Base-by-base conservation (phyloP, 30 jellyfish, hydroid and myxozoan genomes). In the Cassiopea xamachana region DNA sequence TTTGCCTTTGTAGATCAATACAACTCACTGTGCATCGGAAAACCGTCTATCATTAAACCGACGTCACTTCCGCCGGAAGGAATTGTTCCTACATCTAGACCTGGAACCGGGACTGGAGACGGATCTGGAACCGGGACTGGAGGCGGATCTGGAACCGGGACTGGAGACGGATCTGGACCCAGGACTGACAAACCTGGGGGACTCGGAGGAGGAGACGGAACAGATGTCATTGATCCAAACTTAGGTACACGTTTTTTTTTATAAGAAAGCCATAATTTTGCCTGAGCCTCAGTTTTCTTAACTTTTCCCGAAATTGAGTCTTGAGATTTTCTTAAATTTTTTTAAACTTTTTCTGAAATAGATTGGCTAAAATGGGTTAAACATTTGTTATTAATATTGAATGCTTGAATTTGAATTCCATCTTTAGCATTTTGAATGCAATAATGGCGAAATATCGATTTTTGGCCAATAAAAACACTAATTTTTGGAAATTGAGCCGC, bases 11-110 rank as follows among this genome's bases (percentile, higher is more conserved):
- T 69, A 96, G 99, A 72, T 50, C 90, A 79, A 48, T 84, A 88
- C 91, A 80, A 89, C 18, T 97, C 99, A 1, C 81, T 96, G 82
- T 96, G 99, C 80, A 77, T 96, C 62, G 97, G 98, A 59, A 96
- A 96, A 77, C 98, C 98, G 2, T 68, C 60, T 1, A 51, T 90
- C 62, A 83, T 83, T 69, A 75, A 44, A 69, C 98, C 98, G 2
- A 83, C 97, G 9, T 82, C 93, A 16, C 69, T 81, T 61, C 96
- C 97, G 48, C 92, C 98, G n/a, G 94, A 70, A 59, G 98, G 98
- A 5, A 64, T 82, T 60, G 17, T 43, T 13, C 77, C 88, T 27
- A 71, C 91, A 16, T 71, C 98, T 1, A 87, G 48, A 19, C 95
- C 98, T 46, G 85, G 92, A 1, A 79, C 92, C 43, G 98, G 87